Evolutionary conservation across 2,113 vertebrate species (phyloP).

Genomic region (Podocnemis expansa): DNA sequence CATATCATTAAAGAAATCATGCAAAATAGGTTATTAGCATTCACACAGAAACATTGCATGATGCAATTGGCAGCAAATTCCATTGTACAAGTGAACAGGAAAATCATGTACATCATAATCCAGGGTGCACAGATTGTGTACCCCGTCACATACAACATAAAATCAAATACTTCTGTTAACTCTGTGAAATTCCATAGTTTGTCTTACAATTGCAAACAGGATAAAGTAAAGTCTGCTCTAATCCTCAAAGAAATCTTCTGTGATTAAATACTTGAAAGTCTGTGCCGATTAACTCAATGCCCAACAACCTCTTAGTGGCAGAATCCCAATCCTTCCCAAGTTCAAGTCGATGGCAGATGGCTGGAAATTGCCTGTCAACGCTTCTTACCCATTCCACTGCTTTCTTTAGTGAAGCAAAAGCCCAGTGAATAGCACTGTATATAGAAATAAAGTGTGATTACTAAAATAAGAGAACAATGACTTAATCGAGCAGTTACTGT

Average conservation of each 20-base stretch:
- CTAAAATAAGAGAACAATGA: neutral
- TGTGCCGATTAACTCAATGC: conserved; percentile 53
- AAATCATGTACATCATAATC: too few species aligned
- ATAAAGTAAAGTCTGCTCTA: neutral
- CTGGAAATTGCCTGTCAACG: conserved; percentile 83
- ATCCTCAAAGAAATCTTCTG: neutral
- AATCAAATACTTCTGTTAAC: neutral
- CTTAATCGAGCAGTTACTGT: neutral
- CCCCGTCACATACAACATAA: neutral
- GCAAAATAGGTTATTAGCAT: too few species aligned
- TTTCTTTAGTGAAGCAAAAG: conserved; percentile 68
- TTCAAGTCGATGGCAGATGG: conserved; percentile 83
- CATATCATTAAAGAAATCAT: too few species aligned
- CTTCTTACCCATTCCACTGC: conserved; percentile 79
- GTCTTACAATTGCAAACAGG: neutral
- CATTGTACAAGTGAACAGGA: too few species aligned
- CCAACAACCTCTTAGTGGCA: conserved; percentile 81
- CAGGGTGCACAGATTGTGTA: too few species aligned
- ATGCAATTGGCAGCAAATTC: too few species aligned
- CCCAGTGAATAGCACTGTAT: conserved; percentile 70
- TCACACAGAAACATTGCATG: too few species aligned
- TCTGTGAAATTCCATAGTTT: neutral
- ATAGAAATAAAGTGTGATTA: conserved; percentile 16
- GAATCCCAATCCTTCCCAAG: conserved; percentile 84
- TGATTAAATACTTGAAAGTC: conserved; percentile 56